Evolutionary conservation across 2,113 vertebrate genomes (phyloP).

Genomic region (Eclectus roratus): DNA sequence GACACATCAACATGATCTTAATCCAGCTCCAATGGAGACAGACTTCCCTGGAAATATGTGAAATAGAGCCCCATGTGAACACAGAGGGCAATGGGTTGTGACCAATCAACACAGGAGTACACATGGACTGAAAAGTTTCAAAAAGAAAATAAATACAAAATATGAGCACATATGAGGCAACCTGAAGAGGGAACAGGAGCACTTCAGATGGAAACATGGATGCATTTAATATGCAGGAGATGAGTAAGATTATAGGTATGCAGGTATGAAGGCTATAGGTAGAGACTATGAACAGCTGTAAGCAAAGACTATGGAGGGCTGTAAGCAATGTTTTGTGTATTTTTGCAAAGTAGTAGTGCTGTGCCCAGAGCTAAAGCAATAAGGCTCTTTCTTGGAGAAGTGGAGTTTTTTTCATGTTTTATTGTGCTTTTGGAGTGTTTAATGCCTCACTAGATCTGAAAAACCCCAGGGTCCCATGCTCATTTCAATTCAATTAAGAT

Average conservation of each 20-base stretch:
- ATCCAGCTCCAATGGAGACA: background rate
- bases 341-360: background rate
- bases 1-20: background rate
- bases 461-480: constrained; percentile 53
- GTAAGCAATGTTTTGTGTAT: background rate
- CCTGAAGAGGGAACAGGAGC: background rate
- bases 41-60: background rate
- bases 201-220: background rate
- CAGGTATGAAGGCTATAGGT: background rate
- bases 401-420: background rate
- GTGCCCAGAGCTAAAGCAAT: background rate
- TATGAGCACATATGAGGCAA: background rate
- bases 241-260: background rate
- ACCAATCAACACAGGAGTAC: background rate
- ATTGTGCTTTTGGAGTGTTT: constrained; percentile 57
- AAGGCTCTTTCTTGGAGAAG: background rate
- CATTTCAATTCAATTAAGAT: constrained; percentile 70
- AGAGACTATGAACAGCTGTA: background rate
- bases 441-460: constrained; percentile 65
- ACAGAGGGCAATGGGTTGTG: background rate
- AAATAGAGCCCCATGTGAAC: background rate
- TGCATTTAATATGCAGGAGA: background rate
- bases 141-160: background rate
- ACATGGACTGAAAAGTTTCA: background rate
- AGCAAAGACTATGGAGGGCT: background rate